A percentile compares a stretch with the other conserved stretches of the same genome.
Evolutionary conservation across 2,888 invertebrate genomes (phyloP).

Genomic region (Homarus gammarus): DNA sequence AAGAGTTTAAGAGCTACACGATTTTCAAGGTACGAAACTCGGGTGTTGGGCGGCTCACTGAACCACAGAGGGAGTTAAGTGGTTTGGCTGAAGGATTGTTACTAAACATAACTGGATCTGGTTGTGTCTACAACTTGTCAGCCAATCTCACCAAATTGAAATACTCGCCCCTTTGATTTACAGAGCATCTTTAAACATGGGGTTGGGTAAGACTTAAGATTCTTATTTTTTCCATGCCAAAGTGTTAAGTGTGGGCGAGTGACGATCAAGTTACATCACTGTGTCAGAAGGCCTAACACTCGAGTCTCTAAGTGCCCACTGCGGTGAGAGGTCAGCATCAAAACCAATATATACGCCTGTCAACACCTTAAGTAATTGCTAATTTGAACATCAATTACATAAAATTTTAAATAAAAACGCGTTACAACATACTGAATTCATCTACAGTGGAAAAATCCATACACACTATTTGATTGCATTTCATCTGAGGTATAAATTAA

Average conservation of each 20-base stretch:
- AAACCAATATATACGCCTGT: conserved; percentile 18
- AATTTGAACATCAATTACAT: conserved; percentile 42
- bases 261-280: too few species aligned
- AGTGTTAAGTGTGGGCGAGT: too few species aligned
- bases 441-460: conserved; percentile 42
- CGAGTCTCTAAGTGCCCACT: conserved; percentile 22
- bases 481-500: conserved; percentile 32
- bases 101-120: neutral
- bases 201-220: neutral
- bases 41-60: neutral
- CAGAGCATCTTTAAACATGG: neutral
- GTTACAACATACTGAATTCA: conserved; percentile 35
- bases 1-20: conserved; percentile 14
- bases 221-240: too few species aligned
- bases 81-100: neutral
- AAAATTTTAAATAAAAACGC: conserved; percentile 31
- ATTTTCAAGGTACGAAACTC: neutral
- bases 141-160: too few species aligned
- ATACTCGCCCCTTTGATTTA: neutral
- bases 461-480: conserved; percentile 40
- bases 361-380: conserved; percentile 26
- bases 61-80: neutral
- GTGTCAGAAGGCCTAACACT: neutral
- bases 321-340: neutral
- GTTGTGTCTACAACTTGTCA: too few species aligned